Base-by-base conservation (phyloP, 2,888 invertebrate species). In the Pristionchus arcanus region DNA sequence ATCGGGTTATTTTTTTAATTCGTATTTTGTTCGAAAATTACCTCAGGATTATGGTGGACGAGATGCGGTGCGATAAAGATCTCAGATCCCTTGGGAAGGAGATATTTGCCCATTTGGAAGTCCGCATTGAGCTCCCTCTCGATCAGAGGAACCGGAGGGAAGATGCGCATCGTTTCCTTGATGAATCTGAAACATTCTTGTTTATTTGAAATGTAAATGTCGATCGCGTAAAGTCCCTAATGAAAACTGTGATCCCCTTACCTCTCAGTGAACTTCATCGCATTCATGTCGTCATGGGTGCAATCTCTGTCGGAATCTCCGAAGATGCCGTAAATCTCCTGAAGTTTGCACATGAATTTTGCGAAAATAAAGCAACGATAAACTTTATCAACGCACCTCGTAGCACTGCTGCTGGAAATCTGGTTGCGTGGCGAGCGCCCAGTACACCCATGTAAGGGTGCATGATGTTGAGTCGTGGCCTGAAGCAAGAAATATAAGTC, bases 11-110 rank as follows among this genome's bases (percentile, higher is more conserved):
- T n/a, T n/a, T n/a, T n/a, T n/a, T n/a, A n/a, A n/a, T n/a, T n/a
- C n/a, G n/a, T n/a, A n/a, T n/a, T n/a, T n/a, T n/a, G n/a, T n/a
- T n/a, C n/a, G n/a, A n/a, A n/a, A n/a, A n/a, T n/a, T n/a, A 68
- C 68, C n/a, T 68, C 68, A 2, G 68, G 68, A 90, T 95, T 94
- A 42, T 93, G 91, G 90, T 95, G 95, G 21, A 95, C 91, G 34
- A 92, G 92, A 2, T 91, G 21, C 11, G 90, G 85, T 2, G 53
- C n/a, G 16, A 90, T 68, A 21, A 86, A 21, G 9, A 89, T 86
- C 21, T 93, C 93, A 13, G 93, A 90, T 21, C 94, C 95, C 85
- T 93, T 92, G 1, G 94, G 93, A 21, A 91, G 19, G 2, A 77
- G 53, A 55, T 91, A 68, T 31, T 77, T 55, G 21, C 63, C 84